phyloP scores from a whole-genome alignment of 2,113 vertebrate genomes.

The Oreochromis aureus region DNA sequence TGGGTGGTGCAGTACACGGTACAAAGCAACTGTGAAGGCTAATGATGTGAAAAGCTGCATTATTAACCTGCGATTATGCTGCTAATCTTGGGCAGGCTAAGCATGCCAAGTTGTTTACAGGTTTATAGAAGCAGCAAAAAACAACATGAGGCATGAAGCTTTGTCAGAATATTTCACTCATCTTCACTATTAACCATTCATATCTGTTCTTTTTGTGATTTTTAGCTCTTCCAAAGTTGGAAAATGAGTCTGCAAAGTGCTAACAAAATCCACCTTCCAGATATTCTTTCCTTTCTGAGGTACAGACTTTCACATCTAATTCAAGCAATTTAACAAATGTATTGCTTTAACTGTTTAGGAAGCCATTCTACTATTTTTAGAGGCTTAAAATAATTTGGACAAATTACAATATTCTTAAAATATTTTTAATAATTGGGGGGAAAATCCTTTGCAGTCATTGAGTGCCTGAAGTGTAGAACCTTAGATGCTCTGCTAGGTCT shows the following conservation, averaged over 20 bases:
- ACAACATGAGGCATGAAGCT: neutral
- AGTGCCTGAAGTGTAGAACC: neutral
- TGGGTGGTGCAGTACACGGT: neutral
- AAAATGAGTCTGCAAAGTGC: neutral
- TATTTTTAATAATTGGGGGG: neutral
- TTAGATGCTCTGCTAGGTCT: neutral
- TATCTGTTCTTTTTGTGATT: neutral
- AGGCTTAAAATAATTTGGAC: neutral
- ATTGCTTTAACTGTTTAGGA: neutral
- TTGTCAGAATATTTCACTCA: neutral
- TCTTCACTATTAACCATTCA: neutral
- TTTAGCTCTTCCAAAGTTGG: neutral
- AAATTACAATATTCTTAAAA: neutral
- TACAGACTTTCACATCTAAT: neutral
- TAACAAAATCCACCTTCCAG: neutral
- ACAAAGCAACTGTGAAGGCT: neutral
- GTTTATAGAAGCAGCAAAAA: neutral
- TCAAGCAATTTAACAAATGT: neutral
- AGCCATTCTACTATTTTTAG: neutral
- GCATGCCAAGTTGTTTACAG: neutral
- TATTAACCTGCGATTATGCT: conserved; percentile 35
- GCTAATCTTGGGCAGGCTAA: conserved; percentile 4
- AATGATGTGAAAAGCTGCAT: conserved; percentile 10
- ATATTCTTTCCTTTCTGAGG: neutral
- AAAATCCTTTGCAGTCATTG: neutral